Conservation (phyloP, 2,888 invertebrate genomes). For the Hirtodrosophila confusa region DNA sequence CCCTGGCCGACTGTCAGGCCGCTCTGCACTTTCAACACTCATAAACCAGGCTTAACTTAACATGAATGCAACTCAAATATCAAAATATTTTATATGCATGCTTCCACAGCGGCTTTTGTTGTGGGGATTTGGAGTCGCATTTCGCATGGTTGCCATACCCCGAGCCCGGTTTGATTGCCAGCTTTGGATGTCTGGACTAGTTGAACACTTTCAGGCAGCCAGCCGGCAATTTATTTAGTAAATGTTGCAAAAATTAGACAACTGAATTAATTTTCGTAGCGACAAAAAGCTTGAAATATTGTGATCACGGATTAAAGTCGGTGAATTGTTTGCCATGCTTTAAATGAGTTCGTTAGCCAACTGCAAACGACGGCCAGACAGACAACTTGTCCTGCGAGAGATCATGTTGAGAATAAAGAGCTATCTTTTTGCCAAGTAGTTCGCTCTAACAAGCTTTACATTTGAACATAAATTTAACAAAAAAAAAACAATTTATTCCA, state of each 20-base stretch:
- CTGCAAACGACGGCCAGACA: conserved; percentile 15
- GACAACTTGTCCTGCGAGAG: conserved; percentile 13
- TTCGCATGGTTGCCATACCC: conserved; percentile 38
- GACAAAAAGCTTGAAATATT: conserved; percentile 81
- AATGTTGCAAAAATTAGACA: conserved; percentile 75
- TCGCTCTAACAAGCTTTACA: too few relatives aligned
- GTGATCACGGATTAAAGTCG: conserved; percentile 53
- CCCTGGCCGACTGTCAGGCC: conserved; percentile 11
- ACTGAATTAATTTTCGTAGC: conserved; percentile 75
- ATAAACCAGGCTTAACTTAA: conserved; percentile 85
- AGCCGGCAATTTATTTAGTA: conserved; percentile 72
- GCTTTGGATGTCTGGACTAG: conserved; percentile 26
- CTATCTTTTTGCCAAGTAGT: not conserved
- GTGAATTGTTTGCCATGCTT: conserved; percentile 27
- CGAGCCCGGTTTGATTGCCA: conserved; percentile 23
- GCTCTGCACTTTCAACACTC: conserved; percentile 80
- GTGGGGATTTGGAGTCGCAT: conserved; percentile 49
- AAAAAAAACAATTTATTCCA: too few relatives aligned
- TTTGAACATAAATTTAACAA: not conserved
- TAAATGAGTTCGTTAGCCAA: conserved; percentile 68
- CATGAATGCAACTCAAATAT: conserved; percentile 84
- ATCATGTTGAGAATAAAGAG: conserved; percentile 4
- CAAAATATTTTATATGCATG: conserved; percentile 79
- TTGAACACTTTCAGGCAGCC: conserved; percentile 34
- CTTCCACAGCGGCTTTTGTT: conserved; percentile 18